Percentiles rank a stretch among this genome's conserved stretches.
Conservation (phyloP, 30 jellyfish, hydroid and myxozoan species). For the Aurelia sp. region DNA sequence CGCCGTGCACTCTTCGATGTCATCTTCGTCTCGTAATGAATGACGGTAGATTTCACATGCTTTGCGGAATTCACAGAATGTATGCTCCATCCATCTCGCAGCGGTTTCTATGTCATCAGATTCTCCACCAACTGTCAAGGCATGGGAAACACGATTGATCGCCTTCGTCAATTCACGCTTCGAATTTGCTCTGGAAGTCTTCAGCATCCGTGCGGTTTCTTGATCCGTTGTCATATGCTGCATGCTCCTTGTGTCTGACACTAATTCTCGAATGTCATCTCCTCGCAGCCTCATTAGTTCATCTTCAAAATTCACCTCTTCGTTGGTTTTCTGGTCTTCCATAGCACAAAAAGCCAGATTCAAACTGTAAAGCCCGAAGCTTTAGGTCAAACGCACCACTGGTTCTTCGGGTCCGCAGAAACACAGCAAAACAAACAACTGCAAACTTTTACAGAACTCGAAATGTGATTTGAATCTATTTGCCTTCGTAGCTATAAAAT, state of each 20-base stretch:
- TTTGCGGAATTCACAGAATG: conserved; percentile 16
- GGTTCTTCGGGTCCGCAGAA: background rate
- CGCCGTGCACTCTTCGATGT: too few relatives aligned
- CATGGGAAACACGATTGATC: background rate
- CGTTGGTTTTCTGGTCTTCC: conserved; percentile 32
- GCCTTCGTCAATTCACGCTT: conserved; percentile 10
- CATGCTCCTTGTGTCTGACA: too few relatives aligned
- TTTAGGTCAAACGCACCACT: background rate
- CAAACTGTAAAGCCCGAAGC: conserved; percentile 27
- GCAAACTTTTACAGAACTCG: background rate
- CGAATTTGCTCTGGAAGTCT: background rate
- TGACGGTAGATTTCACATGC: too few relatives aligned
- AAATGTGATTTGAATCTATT: background rate
- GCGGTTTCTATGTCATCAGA: conserved; percentile 15
- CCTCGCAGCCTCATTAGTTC: too few relatives aligned
- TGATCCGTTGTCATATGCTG: background rate
- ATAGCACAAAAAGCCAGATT: conserved; percentile 13
- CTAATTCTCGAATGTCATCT: too few relatives aligned
- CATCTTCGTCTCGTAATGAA: too few relatives aligned
- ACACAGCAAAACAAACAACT: conserved; percentile 15
- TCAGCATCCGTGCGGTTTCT: conserved; percentile 13
- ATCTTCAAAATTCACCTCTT: conserved; percentile 11
- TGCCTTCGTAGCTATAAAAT: conserved; percentile 7
- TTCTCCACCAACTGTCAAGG: conserved; percentile 8
- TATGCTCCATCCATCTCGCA: conserved; percentile 12